Evolutionary conservation across 2,113 vertebrate genomes (phyloP), one percentile per base, ranked within the genome.

Genomic region (Ptilonorhynchus violaceus): DNA sequence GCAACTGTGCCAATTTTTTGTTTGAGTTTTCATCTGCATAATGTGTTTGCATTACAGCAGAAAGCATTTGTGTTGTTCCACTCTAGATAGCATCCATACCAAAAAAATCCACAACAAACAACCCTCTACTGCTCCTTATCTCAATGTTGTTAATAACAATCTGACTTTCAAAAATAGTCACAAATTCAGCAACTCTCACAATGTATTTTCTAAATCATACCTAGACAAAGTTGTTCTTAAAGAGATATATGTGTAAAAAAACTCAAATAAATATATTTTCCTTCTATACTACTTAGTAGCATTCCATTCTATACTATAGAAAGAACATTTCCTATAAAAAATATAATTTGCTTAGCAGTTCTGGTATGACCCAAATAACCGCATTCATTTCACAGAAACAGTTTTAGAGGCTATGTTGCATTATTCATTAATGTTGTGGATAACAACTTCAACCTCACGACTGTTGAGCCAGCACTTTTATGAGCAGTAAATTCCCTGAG

Each of bases 341-440:
- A 88, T 85, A 91, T 78, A 96, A 96, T 96, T 96, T 94, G 75
- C 86, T 93, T 89, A 92, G 88, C 80, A 88, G 79, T 93, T 97
- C 75, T 91, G 13, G 37, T 89, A 76, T 96, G 96, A 96, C 97
- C 96, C 92, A 97, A 97, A 97, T 94, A 97, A 95, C 94, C 89
- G 44, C 94, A 95, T 97, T 97, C 85, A 94, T 98, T 97, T 97
- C 84, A 85, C 75, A 87, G 96, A 93, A 96, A 94, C 86, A 77
- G 77, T 96, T 97, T 92, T 47, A 96, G 56, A 96, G 84, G 91
- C 91, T 93, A 90, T 80, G 75, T 87, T 94, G 73, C 72, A 95
- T 97, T 96, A 96, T 95, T 96, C 92, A 95, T 97, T 96, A 85
- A 81, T 95, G 70, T 96, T 92, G 89, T 94, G 75, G 92, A 79